phyloP scores from a whole-genome alignment of 2,888 invertebrate species.

The Diachrysia chrysitis region DNA sequence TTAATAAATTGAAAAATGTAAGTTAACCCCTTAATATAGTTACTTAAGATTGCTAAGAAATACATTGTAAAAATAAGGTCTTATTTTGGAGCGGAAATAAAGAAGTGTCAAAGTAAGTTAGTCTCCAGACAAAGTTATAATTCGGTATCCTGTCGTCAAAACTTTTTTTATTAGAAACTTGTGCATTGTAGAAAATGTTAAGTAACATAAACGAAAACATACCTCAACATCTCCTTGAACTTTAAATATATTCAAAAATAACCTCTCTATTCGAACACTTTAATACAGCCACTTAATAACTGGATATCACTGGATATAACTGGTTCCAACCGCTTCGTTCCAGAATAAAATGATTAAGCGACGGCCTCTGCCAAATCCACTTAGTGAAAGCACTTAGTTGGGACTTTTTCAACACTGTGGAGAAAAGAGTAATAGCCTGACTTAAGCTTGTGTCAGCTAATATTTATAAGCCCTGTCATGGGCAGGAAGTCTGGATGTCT shows the following conservation, averaged over 20 bases:
- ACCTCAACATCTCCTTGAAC: constrained; percentile 8
- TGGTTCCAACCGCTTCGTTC: constrained; percentile 47
- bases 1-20: no score
- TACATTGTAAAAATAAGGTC: no score
- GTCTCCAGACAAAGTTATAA: background rate
- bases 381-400: constrained; percentile 70
- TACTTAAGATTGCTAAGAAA: no score
- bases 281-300: constrained; percentile 66
- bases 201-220: constrained; percentile 10
- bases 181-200: background rate
- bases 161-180: background rate
- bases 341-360: constrained; percentile 63
- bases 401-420: constrained; percentile 47
- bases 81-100: no score
- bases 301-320: constrained; percentile 60
- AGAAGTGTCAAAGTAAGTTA: background rate
- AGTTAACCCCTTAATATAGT: no score
- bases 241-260: constrained; percentile 37
- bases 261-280: constrained; percentile 45
- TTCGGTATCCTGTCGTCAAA: background rate
- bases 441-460: constrained; percentile 5
- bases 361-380: constrained; percentile 73
- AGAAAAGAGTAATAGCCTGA: constrained; percentile 20
- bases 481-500: background rate
- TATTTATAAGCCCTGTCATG: constrained; percentile 4